Evolutionary conservation across 2,113 vertebrate genomes (phyloP).

Genomic region (Scopus umbretta): DNA sequence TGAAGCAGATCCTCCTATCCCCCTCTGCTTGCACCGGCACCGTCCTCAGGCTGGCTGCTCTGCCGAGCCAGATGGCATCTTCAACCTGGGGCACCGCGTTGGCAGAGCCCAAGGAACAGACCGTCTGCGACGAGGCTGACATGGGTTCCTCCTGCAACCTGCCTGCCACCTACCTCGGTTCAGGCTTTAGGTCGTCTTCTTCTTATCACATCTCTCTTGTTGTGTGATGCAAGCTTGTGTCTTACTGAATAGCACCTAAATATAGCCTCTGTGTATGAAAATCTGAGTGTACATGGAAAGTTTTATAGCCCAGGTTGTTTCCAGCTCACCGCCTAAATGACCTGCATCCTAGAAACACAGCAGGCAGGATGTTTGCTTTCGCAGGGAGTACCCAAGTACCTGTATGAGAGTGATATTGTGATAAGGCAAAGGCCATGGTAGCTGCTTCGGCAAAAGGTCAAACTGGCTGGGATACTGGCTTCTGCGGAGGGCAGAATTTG

Average conservation of each 20-base stretch:
- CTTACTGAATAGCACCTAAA: not conserved
- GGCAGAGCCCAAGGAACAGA: not conserved
- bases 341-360: not conserved
- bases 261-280: not conserved
- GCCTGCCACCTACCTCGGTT: not conserved
- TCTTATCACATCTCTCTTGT: not conserved
- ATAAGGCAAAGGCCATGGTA: not conserved
- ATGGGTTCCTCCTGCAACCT: not conserved
- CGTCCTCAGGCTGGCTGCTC: not conserved
- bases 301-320: not conserved
- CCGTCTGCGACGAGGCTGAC: not conserved
- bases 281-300: rapidly evolving
- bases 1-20: not conserved
- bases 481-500: not conserved
- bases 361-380: not conserved
- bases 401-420: rapidly evolving
- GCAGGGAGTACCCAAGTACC: not conserved
- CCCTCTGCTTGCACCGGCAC: not conserved
- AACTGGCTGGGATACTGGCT: not conserved
- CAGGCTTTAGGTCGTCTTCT: not conserved
- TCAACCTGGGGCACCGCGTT: not conserved
- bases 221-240: not conserved
- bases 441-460: not conserved
- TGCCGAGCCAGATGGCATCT: not conserved
- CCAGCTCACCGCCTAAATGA: not conserved